Base-by-base conservation (phyloP, 2,888 invertebrate species). In the Mesochorus sp. region DNA sequence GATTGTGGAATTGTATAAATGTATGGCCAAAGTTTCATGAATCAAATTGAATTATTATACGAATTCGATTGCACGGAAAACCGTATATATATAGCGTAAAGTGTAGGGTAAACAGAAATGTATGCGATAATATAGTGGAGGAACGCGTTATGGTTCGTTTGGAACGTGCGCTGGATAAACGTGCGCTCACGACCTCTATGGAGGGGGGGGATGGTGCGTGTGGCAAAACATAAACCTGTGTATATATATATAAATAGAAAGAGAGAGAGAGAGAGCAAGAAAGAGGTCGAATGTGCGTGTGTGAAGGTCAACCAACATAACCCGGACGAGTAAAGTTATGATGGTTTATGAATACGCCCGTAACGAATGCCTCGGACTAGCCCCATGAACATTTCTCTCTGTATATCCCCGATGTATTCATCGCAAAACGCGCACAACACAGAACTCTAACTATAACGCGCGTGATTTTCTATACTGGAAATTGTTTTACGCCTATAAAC, bases 381-480 rank as follows among this genome's bases (percentile, higher is more conserved):
- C 78, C 76, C 79, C 77, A 79, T 70, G 75, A 74, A 75, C 70
- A 64, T 51, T 77, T 53, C 44, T 62, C 62, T 70, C 53, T 67
- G 21, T 62, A n/a, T n/a, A 72, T 61, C 68, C 71, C 55, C 44
- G 24, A 49, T 64, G 79, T 67, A 79, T 76, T 74, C 70, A 85
- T 85, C 84, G 82, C 86, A 80, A 76, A 71, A 66, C 72, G 75
- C 83, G 80, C 79, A 83, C 83, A 85, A 87, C 83, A 84, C 85
- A n/a, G n/a, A n/a, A 82, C 61, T 71, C 39, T 85, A 88, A 89
- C 88, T 89, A 88, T 88, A 86, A 88, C 88, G 86, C 88, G 85
- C 88, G 86, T 90, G 89, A 90, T 90, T 90, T 90, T 90, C 90
- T 88, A 89, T 90, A 88, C 89, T 88, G 88, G 80, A 90, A 90